Percentiles rank a stretch among this genome's conserved stretches.
These are phyloP conservation scores for Sphaeridia pumilis DNA, from an alignment of 2,888 invertebrate genomes.

Conservation along the genomic window DNA sequence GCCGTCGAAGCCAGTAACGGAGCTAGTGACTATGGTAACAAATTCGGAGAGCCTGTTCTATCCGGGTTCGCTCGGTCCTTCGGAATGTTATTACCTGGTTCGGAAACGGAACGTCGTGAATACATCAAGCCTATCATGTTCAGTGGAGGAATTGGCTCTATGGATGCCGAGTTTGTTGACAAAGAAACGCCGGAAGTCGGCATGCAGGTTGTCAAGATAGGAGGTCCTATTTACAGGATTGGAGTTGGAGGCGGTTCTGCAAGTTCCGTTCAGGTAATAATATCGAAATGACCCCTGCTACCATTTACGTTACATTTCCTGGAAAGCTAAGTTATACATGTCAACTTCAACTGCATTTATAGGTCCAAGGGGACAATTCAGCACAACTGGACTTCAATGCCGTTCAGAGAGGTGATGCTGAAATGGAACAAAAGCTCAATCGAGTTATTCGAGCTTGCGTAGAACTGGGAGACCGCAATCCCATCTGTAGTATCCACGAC, in stretches of 20 bases:
- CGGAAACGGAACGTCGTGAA: conserved; percentile 59
- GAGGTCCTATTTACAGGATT: conserved; percentile 94
- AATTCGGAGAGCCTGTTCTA: conserved; percentile 94
- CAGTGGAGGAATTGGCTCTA: conserved; percentile 85
- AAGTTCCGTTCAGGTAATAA: conserved; percentile 65
- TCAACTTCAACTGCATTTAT: no score
- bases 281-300: neutral
- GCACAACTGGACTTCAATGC: conserved; percentile 87
- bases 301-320: no score
- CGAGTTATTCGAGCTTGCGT: conserved; percentile 83
- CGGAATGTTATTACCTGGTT: conserved; percentile 53
- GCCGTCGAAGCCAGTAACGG: conserved; percentile 94
- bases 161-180: conserved; percentile 67
- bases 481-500: conserved; percentile 91
- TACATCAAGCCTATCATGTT: conserved; percentile 99
- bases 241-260: conserved; percentile 99
- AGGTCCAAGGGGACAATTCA: conserved; percentile 76
- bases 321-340: no score
- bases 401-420: conserved; percentile 90
- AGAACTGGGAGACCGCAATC: conserved; percentile 69
- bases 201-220: conserved; percentile 85
- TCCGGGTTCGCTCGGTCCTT: conserved; percentile 84
- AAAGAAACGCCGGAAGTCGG: conserved; percentile 64
- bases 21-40: conserved; percentile 97
- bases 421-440: conserved; percentile 97